Evolutionary conservation across 2,888 invertebrate species (phyloP), one percentile per base, ranked within the genome.

Genomic region (Agrochola lota): DNA sequence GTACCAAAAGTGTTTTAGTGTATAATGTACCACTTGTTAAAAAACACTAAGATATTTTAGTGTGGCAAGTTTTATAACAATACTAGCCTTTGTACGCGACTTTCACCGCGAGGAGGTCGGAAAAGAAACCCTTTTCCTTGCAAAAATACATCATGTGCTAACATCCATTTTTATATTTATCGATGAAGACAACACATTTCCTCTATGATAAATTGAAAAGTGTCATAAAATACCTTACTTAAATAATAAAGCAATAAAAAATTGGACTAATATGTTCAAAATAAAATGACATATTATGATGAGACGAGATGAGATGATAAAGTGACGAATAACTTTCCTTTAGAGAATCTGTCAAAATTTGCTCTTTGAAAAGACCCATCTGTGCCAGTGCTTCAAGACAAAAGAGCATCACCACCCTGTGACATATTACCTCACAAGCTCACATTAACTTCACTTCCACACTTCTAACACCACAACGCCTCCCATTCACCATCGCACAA

Each of bases 401-500:
- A 74, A 76, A 52, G 66, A 30, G 15, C 46, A n/a, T 35, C 9
- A 20, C 20, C 11, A n/a, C 60, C 11, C 26, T 7, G 17, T 35
- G 63, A 59, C 60, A 52, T 43, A 78, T 67, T 78, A 71, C 17
- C 66, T 64, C 72, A 46, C 8, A 8, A 15, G n/a, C 30, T 2
- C 46, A 62, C 59, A 81, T 67, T 84, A 55, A 67, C 23, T 59
- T 71, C 67, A 84, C 52, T 55, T 64, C 40, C 77, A 55, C 66
- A 68, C 52, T 60, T 60, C 69, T 52, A 66, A 57, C 70, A 59
- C 81, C 35, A 55, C 26, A 69, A 60, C 62, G 63, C 26, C 57
- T 69, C 59, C 59, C 26, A 75, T 79, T 79, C 71, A 71, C 66
- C 23, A 30, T 63, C 40, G 43, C 66, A 84, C 84, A 84, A 86